Percentiles rank a stretch among this genome's conserved stretches.
These are phyloP conservation scores for Mechanitis messenoides DNA, from an alignment of 2,888 invertebrate species.

Conservation along the genomic window DNA sequence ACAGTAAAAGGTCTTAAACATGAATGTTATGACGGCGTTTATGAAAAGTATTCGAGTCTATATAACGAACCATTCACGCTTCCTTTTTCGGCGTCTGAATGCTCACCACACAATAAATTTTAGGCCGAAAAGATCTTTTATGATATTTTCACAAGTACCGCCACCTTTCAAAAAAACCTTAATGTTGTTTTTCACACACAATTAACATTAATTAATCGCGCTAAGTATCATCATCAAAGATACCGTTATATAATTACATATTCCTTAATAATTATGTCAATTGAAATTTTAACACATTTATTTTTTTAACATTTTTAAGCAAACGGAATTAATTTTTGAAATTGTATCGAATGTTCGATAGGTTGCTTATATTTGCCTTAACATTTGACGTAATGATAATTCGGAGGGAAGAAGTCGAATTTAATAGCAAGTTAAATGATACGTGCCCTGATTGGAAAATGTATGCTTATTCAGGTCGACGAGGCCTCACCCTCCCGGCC, in stretches of 20 bases:
- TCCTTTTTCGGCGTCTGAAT: conserved; percentile 56
- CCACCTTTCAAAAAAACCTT: conserved; percentile 29
- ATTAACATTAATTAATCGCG: conserved; percentile 29
- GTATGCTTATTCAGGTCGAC: conserved; percentile 75
- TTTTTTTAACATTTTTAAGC: conserved; percentile 2
- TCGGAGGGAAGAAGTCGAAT: conserved; percentile 74
- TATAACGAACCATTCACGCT: conserved; percentile 52
- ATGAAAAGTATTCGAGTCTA: conserved; percentile 68
- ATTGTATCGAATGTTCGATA: conserved; percentile 20
- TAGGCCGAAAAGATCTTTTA: conserved; percentile 45
- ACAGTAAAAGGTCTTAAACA: conserved; percentile 74
- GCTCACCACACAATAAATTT: conserved; percentile 66
- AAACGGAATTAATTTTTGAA: conserved; percentile 20
- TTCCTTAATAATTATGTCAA: not conserved
- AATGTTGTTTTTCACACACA: conserved; percentile 29
- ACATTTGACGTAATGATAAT: conserved; percentile 69
- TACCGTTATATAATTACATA: conserved; percentile 17
- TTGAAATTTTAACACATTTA: conserved; percentile 3
- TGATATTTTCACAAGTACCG: conserved; percentile 38
- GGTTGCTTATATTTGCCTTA: conserved; percentile 44
- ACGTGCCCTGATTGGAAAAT: conserved; percentile 77
- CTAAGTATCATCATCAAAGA: conserved; percentile 18
- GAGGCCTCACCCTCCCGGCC: conserved; percentile 52
- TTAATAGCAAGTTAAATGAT: conserved; percentile 77
- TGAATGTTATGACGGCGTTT: conserved; percentile 74